Percentiles rank a stretch among this genome's conserved stretches.
Evolutionary conservation across 1,140 invertebrate genomes (phyloP).

Genomic region (Ruditapes philippinarum): DNA sequence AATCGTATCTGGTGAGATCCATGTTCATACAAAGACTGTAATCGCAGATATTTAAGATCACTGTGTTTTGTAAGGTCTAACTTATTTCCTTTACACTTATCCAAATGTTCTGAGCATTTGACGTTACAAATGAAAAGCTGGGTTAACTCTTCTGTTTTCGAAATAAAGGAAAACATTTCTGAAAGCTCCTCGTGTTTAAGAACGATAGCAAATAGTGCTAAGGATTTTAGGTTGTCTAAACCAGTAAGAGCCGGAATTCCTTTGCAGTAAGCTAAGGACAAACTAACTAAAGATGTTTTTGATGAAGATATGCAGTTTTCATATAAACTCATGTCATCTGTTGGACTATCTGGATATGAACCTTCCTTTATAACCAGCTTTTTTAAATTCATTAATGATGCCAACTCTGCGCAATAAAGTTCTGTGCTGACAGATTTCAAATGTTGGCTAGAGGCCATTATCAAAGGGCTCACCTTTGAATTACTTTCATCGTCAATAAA

Average conservation of each 20-base stretch:
- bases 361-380: not conserved
- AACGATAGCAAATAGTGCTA: not conserved
- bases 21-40: not conserved
- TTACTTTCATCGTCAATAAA: not conserved
- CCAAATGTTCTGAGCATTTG: not conserved
- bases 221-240: not conserved
- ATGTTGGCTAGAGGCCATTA: not conserved
- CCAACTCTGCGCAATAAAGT: not conserved
- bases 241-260: not conserved
- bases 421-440: not conserved
- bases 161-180: not conserved
- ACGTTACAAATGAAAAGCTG: not conserved
- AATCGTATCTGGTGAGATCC: not conserved
- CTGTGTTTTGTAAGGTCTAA: not conserved
- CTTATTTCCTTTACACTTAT: not conserved
- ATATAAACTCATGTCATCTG: not conserved
- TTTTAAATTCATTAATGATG: not conserved
- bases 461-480: not conserved
- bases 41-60: not conserved
- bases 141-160: not conserved
- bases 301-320: not conserved
- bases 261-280: not conserved
- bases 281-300: not conserved
- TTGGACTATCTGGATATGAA: not conserved
- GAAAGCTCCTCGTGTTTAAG: not conserved